Evolutionary conservation across 2,888 invertebrate species (phyloP), one percentile per base, ranked within the genome.

Genomic region (Zaprionus obscuricornis): DNA sequence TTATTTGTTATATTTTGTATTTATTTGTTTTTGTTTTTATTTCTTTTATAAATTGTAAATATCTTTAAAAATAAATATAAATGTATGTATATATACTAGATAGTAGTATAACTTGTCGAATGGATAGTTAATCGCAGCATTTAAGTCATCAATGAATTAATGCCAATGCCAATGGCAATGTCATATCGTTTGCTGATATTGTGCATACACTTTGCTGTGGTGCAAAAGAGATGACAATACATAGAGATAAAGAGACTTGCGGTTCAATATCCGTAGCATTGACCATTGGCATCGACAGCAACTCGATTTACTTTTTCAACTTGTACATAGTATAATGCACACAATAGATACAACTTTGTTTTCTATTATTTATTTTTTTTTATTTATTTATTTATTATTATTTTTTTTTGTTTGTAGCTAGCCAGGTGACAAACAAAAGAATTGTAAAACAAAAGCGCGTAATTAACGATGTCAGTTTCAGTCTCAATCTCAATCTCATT

Each of bases 161-260:
- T 86, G 88, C 85, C 88, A 88, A 87, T 87, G 88, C 67, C 82
- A 88, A 78, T 81, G 76, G 45, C 75, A 60, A 60, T 71, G 52
- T 40, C 54, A 54, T 58, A 24, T 58, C 26, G 54, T 0, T 18
- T n/a, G 5, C 33, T n/a, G n/a, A n/a, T n/a, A 17, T 22, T n/a
- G 24, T 37, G 18, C 37, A 26, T 8, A 43, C 52, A 63, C n/a
- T n/a, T n/a, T n/a, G n/a, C n/a, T n/a, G 56, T 49, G 40, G 76
- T 54, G 52, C 56, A 16, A 8, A 1, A 36, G 39, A 57, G 50
- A 11, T 37, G 18, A 46, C 20, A 14, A 31, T 24, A 51, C 10
- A 29, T 20, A 52, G 47, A 3, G 34, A 46, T 49, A 47, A 31
- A 8, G 31, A 31, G 10, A 45, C 34, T 14, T 37, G 43, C 50